Percentiles rank a stretch among this genome's conserved stretches.
Evolutionary conservation across 2,797 vertebrate species (phyloP).

Genomic region (Pachyuromys duprasi): DNA sequence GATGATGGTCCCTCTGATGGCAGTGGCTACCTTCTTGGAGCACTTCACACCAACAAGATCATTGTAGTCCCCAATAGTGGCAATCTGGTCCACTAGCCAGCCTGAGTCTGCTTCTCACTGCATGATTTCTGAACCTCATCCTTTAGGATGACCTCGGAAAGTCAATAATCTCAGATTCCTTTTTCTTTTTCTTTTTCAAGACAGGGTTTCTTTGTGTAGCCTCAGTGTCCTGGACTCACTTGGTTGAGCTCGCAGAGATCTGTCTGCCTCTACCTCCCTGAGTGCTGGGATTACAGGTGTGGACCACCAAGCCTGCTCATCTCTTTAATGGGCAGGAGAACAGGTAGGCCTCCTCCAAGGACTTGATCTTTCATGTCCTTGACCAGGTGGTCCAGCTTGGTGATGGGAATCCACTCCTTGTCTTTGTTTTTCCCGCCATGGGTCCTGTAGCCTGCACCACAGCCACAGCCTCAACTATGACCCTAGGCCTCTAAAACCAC

Average conservation of each 20-base stretch:
- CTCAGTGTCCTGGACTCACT: too few species aligned
- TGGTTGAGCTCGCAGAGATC: too few species aligned
- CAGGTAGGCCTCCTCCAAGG: background rate
- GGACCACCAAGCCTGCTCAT: too few species aligned
- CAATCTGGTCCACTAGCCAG: background rate
- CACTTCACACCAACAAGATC: background rate
- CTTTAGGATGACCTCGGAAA: background rate
- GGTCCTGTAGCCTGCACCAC: background rate
- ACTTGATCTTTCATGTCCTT: background rate
- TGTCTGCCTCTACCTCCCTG: too few species aligned
- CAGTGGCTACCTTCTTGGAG: background rate
- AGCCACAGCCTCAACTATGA: background rate
- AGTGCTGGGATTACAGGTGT: too few species aligned
- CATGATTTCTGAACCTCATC: background rate
- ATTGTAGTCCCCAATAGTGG: background rate
- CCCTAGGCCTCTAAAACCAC: background rate
- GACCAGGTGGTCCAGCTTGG: background rate
- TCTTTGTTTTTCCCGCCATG: background rate
- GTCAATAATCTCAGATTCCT: too few species aligned
- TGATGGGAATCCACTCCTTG: background rate
- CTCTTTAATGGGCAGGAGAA: background rate
- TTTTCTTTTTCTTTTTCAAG: too few species aligned
- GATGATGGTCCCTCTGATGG: background rate
- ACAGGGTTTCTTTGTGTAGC: too few species aligned
- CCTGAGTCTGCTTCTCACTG: background rate